Evolutionary conservation across 2,113 vertebrate species (phyloP).

Genomic region (Dinomys branickii): DNA sequence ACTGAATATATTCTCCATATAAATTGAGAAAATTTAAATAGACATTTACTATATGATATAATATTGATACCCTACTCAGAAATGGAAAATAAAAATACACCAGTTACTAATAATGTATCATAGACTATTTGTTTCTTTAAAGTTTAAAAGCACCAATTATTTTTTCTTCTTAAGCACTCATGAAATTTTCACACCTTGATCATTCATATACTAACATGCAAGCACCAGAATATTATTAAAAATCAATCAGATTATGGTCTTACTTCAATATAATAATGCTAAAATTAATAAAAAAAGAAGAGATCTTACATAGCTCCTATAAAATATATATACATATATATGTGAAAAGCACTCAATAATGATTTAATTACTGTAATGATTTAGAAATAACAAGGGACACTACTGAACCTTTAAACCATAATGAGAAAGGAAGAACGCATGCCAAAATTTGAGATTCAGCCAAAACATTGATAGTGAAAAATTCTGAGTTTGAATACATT

Average conservation of each 20-base stretch:
- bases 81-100: not conserved
- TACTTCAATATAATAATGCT: not conserved
- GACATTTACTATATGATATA: not conserved
- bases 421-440: not conserved
- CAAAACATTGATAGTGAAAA: not conserved
- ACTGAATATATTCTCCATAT: not conserved
- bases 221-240: not conserved
- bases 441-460: not conserved
- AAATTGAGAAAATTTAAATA: not conserved
- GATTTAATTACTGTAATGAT: too few species aligned
- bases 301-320: not conserved
- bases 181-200: not conserved
- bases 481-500: slow-evolving; percentile 36
- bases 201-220: not conserved
- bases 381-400: not conserved
- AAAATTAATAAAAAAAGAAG: slow-evolving; percentile 42
- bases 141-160: not conserved
- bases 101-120: not conserved
- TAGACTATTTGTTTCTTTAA: not conserved
- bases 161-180: not conserved
- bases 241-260: not conserved
- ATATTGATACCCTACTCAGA: not conserved
- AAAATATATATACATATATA: not conserved
- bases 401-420: not conserved
- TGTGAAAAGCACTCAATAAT: not conserved